Base-by-base conservation (phyloP, 1,140 invertebrate species). In the Drosophila repleta region DNA sequence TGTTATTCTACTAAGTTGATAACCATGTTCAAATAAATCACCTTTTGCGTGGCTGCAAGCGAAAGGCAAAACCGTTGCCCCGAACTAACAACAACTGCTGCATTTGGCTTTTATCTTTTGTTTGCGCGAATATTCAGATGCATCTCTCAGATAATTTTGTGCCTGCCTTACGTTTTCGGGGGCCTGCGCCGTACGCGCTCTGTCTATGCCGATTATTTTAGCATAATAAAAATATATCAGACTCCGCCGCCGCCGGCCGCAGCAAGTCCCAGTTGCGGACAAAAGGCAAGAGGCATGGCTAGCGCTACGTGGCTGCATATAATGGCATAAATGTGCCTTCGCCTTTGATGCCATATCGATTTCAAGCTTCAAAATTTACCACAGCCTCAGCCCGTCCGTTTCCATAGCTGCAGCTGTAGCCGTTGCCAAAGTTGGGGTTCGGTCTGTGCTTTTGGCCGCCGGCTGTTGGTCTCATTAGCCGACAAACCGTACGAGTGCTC, bases 1-100 rank as follows among this genome's bases (percentile, higher is more conserved):
- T 84, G 88, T 88, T 90, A 84, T 82, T 90, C 83, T 85, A 85
- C 89, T 90, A 90, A 90, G 89, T 90, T 90, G 89, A 90, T 90
- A 90, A 90, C 89, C 89, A 90, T 90, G 89, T 90, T 90, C 90
- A 90, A 90, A 90, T 90, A 90, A 90, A 90, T 90, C 89, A 90
- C 89, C 90, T 90, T 90, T 90, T 90, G 81, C 80, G 89, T 90
- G 84, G 81, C 88, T 90, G 82, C 89, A 83, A 89, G 84, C 83
- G 84, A 88, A 88, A 88, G 83, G 83, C 83, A 74, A 74, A 74
- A 53, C 57, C 49, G 32, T 48, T 48, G 46, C 11, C 20, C 11
- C 20, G 21, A 1, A 24, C 8, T 48, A 43, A 63, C 61, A 41
- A 39, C 55, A 55, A 58, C 48, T 61, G 53, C 46, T 87, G 83